These are phyloP conservation scores for Chrysotoxum bicinctum DNA, from an alignment of 2,888 invertebrate species.

Conservation along the genomic window DNA sequence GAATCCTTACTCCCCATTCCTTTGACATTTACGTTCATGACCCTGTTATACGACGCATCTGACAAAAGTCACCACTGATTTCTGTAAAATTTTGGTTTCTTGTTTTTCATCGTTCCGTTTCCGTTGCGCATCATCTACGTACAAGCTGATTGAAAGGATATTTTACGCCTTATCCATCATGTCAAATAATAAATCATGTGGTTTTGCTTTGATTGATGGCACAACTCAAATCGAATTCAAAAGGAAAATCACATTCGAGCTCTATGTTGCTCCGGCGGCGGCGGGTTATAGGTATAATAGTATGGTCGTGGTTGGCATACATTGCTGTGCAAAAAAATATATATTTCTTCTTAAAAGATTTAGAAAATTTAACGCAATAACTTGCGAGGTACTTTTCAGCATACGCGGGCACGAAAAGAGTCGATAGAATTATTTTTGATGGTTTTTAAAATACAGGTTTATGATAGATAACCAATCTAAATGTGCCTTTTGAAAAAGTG, in stretches of 20 bases:
- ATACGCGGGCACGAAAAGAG: too few species aligned
- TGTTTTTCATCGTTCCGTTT: slow-evolving; percentile 34
- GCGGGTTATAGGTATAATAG: too few species aligned
- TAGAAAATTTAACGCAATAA: too few species aligned
- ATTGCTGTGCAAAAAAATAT: neutral
- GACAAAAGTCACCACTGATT: slow-evolving; percentile 13
- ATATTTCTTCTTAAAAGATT: too few species aligned
- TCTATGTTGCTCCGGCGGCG: slow-evolving; percentile 10
- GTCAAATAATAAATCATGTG: slow-evolving; percentile 73
- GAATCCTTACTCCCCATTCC: neutral
- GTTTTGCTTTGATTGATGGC: slow-evolving; percentile 73
- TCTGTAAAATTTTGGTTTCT: slow-evolving; percentile 9
- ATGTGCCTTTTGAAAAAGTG: too few species aligned
- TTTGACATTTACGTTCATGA: neutral
- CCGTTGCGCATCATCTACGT: slow-evolving; percentile 64
- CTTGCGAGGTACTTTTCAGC: too few species aligned
- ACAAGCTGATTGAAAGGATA: slow-evolving; percentile 71
- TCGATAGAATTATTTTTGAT: too few species aligned
- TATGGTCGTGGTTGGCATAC: neutral
- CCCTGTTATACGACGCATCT: neutral
- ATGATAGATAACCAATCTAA: too few species aligned
- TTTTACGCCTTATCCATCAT: slow-evolving; percentile 73
- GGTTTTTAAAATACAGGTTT: too few species aligned
- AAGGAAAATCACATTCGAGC: slow-evolving; percentile 66
- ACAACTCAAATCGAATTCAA: slow-evolving; percentile 72